Conservation (phyloP, 35 echinoderm and acorn worm species). For the Heliocidaris tuberculata region DNA sequence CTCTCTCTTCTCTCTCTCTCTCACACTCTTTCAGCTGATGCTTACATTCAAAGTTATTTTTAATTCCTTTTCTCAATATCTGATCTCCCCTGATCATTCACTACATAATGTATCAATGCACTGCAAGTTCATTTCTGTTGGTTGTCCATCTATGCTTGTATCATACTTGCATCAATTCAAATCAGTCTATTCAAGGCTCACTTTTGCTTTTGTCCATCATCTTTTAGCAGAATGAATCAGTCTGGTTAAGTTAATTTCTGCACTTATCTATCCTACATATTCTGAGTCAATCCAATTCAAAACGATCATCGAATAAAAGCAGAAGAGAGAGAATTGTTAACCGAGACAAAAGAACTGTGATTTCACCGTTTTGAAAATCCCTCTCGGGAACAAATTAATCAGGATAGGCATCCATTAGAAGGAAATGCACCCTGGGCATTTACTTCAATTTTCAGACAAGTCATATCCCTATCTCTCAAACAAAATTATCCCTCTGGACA, state of each 20-base stretch:
- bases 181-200: not conserved
- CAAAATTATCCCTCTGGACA: not conserved
- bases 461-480: not conserved
- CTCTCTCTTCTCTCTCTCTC: too few species aligned
- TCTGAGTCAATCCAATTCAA: not conserved
- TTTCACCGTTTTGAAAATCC: not conserved
- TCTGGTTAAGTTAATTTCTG: too few species aligned
- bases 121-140: too few species aligned
- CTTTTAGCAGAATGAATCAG: too few species aligned
- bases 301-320: not conserved
- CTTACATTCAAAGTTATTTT: too few species aligned
- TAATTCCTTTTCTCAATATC: too few species aligned
- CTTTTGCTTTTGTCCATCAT: not conserved
- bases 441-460: not conserved
- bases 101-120: too few species aligned
- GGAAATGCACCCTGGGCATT: not conserved
- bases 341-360: not conserved
- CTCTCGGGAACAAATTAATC: not conserved
- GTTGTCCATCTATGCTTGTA: too few species aligned
- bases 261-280: not conserved
- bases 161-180: not conserved
- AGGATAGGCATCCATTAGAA: constrained; percentile 2
- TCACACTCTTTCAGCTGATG: too few species aligned
- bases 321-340: not conserved
- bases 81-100: too few species aligned